Evolutionary conservation across 1,140 invertebrate genomes (phyloP).

Genomic region (Semibalanus balanoides): DNA sequence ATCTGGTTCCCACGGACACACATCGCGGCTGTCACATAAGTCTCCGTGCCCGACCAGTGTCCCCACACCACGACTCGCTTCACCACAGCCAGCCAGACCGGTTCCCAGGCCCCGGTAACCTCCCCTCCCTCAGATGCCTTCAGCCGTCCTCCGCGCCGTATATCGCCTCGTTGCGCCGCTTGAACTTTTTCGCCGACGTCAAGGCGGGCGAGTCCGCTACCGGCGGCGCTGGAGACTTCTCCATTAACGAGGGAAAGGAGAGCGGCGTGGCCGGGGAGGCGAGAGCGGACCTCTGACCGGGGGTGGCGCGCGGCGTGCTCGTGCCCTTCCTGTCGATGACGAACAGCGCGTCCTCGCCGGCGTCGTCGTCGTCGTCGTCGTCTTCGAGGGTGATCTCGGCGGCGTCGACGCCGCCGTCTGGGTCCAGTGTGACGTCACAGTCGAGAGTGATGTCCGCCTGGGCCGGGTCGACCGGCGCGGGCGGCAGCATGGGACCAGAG

Average conservation of each 20-base stretch:
- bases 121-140: neutral
- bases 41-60: too few species aligned
- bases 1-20: too few species aligned
- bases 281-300: neutral
- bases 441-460: constrained; percentile 16
- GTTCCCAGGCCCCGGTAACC: too few species aligned
- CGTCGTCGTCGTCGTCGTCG: constrained; percentile 22
- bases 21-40: too few species aligned
- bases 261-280: neutral
- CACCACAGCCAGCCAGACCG: too few species aligned
- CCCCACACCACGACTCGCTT: too few species aligned
- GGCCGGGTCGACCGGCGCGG: neutral
- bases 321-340: neutral
- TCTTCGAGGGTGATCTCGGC: constrained; percentile 23
- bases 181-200: constrained; percentile 8
- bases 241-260: neutral
- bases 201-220: neutral
- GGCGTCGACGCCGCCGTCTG: constrained; percentile 19
- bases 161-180: constrained; percentile 10
- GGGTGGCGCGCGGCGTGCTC: neutral
- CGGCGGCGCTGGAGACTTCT: neutral
- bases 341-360: constrained; percentile 12
- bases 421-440: neutral
- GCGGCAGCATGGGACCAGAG: neutral
- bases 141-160: constrained; percentile 6